These are phyloP conservation scores for Dolichomitus sp. DNA, from an alignment of 2,888 invertebrate species.

Conservation along the genomic window DNA sequence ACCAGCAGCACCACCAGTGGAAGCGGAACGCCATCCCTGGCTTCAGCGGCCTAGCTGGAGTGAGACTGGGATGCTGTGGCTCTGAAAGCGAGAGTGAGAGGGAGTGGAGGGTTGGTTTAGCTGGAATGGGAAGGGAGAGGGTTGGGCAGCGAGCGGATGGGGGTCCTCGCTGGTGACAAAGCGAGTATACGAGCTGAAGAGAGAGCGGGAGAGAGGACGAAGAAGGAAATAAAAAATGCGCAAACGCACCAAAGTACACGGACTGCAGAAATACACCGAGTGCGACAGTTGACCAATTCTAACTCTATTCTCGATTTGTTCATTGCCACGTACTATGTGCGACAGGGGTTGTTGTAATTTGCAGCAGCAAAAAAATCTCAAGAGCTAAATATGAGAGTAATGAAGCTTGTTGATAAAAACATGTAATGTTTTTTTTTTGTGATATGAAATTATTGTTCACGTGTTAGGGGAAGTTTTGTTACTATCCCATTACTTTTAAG, in stretches of 20 bases:
- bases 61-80: constrained; percentile 37
- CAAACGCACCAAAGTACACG: constrained; percentile 43
- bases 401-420: neutral
- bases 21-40: constrained; percentile 31
- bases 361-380: neutral
- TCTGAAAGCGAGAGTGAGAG: constrained; percentile 42
- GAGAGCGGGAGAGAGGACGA: neutral
- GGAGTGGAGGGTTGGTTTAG: constrained; percentile 43
- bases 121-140: constrained; percentile 43
- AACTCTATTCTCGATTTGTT: constrained; percentile 29
- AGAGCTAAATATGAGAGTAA: neutral
- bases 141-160: constrained; percentile 18
- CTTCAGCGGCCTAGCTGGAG: constrained; percentile 31
- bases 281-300: constrained; percentile 36
- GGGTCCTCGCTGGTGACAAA: constrained; percentile 30
- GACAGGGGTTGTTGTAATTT: neutral
- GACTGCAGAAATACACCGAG: constrained; percentile 38
- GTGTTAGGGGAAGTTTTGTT: too few species aligned
- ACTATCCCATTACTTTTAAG: too few species aligned
- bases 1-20: constrained; percentile 43
- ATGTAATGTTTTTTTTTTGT: neutral
- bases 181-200: neutral
- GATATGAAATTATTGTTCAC: neutral
- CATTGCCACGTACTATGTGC: constrained; percentile 10
- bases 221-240: constrained; percentile 38